Base-by-base conservation (phyloP, 2,113 vertebrate species). In the Marmota monax region DNA sequence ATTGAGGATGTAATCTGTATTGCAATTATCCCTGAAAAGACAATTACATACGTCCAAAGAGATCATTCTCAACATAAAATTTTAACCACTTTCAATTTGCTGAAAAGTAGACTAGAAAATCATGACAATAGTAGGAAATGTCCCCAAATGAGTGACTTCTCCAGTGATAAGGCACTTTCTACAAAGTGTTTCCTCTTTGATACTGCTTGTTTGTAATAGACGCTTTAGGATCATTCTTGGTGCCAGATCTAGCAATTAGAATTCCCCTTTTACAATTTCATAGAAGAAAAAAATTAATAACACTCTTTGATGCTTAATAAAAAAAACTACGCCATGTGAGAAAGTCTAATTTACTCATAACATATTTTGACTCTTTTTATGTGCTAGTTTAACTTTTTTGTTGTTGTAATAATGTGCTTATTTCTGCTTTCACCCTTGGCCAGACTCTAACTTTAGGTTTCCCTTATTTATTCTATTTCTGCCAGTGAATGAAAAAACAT, bases 51-150 rank as follows among this genome's bases (percentile, higher is more conserved):
- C 42, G 17, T 79, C 84, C 45, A 39, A 80, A 86, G 65, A 77
- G 29, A 14, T 69, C 17, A 34, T 6, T 56, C 32, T 95, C 85
- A 82, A 69, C 25, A 39, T 48, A 94, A 56, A 48, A 85, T n/a
- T 70, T 58, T 73, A n/a, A 45, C 32, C 51, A 86, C 18, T n/a
- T 25, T 92, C 93, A 17, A 94, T 77, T 84, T 76, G 65, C 79
- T 45, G 45, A 79, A 61, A 56, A 92, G 20, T n/a, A 65, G 63
- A 51, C n/a, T 42, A 90, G 73, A 90, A 63, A 94, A 97, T 98
- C 96, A 89, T 96, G 83, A 99, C 98, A 99, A 98, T 98, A 48
- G 84, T 96, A 98, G 98, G 98, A 99, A 99, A 96, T 95, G 80
- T 74, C 48, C 69, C 32, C 6, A 85, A 58, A 93, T 76, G 93